phyloP scores from a whole-genome alignment of 2,888 invertebrate genomes.

The Tenodera sinensis region DNA sequence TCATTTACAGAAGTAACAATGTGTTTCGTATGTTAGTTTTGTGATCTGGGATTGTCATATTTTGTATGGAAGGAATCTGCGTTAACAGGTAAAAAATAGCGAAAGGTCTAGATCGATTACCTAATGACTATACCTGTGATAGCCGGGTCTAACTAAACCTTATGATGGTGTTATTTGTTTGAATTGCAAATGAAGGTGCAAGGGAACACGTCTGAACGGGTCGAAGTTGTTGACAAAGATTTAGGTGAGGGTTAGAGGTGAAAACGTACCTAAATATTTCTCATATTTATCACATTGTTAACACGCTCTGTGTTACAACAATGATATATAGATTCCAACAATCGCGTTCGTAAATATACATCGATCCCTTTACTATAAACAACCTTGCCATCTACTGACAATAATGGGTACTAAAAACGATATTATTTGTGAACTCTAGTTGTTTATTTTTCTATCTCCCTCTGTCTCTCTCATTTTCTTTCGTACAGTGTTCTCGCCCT shows the following conservation, averaged over 20 bases:
- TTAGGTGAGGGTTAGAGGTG: constrained; percentile 27
- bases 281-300: constrained; percentile 30
- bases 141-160: not conserved
- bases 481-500: not conserved
- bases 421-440: constrained; percentile 10
- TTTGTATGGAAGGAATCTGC: no score
- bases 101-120: not conserved
- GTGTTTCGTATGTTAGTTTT: no score
- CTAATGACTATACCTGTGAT: not conserved
- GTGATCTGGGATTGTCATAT: no score
- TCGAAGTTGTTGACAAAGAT: constrained; percentile 27
- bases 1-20: no score
- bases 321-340: constrained; percentile 19
- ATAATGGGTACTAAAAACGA: constrained; percentile 24
- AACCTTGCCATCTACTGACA: constrained; percentile 21
- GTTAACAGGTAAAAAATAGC: not conserved
- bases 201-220: not conserved
- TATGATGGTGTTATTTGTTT: constrained; percentile 22
- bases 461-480: not conserved
- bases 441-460: not conserved
- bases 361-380: constrained; percentile 22
- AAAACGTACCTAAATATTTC: constrained; percentile 28
- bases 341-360: constrained; percentile 19
- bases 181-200: constrained; percentile 27
- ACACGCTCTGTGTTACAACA: constrained; percentile 14